Conservation (phyloP, 2,797 vertebrate species). For the Bovichtus variegatus region DNA sequence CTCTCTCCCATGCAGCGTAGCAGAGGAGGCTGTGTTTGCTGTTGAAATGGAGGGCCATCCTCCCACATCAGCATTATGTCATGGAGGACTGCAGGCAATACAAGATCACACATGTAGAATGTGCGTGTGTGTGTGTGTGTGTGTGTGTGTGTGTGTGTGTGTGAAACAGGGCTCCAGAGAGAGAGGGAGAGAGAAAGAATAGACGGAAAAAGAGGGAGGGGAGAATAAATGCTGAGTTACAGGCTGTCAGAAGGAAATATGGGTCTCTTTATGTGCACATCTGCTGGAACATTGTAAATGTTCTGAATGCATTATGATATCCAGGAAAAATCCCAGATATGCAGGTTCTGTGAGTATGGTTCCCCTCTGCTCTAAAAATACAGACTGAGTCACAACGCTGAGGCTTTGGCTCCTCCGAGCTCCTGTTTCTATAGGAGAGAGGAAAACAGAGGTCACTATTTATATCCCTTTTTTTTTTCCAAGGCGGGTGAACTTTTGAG, state of each 20-base stretch:
- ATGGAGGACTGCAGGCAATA: slow-evolving; percentile 10
- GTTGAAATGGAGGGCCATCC: slow-evolving; percentile 11
- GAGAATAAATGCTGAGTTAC: slow-evolving; percentile 27
- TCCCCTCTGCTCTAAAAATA: slow-evolving; percentile 61
- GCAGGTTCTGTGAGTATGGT: slow-evolving; percentile 43
- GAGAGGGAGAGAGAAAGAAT: neutral
- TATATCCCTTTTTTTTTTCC: slow-evolving; percentile 66
- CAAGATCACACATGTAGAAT: slow-evolving; percentile 33
- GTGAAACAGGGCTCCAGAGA: neutral
- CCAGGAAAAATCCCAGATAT: slow-evolving; percentile 49
- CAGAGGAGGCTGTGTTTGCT: no score
- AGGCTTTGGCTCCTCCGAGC: slow-evolving; percentile 36
- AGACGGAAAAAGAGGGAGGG: neutral
- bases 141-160: no score
- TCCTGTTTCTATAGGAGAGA: slow-evolving; percentile 56
- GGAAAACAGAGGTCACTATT: slow-evolving; percentile 72
- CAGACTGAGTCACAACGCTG: slow-evolving; percentile 34
- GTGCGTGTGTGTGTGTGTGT: no score
- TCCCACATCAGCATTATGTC: slow-evolving; percentile 38
- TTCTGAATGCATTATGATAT: slow-evolving; percentile 24
- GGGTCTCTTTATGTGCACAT: slow-evolving; percentile 30
- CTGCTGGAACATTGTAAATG: slow-evolving; percentile 30
- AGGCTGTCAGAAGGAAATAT: slow-evolving; percentile 9
- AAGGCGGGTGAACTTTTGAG: slow-evolving; percentile 62
- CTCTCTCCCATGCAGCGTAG: neutral